These are phyloP conservation scores for Bovichtus diacanthus DNA, from an alignment of 2,797 vertebrate species.

Conservation along the genomic window DNA sequence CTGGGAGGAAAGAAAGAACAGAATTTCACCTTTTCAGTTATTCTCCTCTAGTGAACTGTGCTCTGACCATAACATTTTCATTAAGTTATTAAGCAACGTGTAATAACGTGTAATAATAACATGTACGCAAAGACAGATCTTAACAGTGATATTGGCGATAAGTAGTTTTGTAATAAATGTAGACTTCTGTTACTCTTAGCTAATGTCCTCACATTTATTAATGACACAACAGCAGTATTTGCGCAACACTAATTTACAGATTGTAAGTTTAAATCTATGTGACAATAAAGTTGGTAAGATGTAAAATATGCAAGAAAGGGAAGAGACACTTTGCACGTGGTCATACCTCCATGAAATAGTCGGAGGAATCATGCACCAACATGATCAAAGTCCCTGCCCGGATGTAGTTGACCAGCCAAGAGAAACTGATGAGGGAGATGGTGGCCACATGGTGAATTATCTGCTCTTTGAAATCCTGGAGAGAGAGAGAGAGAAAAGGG, in stretches of 20 bases:
- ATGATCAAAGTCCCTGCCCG: slow-evolving; percentile 95
- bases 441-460: slow-evolving; percentile 95
- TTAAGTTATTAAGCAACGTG: background rate
- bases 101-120: too few relatives aligned
- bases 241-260: too few relatives aligned
- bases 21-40: background rate
- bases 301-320: too few relatives aligned
- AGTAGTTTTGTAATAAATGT: too few relatives aligned
- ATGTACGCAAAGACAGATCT: too few relatives aligned
- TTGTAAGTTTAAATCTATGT: too few relatives aligned
- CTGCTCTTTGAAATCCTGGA: slow-evolving; percentile 96
- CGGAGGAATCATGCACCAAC: slow-evolving; percentile 92
- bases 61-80: background rate
- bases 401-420: slow-evolving; percentile 96
- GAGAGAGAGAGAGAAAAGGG: background rate
- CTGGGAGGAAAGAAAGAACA: slow-evolving; percentile 64
- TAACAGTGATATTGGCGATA: too few relatives aligned
- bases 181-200: too few relatives aligned
- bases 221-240: too few relatives aligned
- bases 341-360: slow-evolving; percentile 94
- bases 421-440: slow-evolving; percentile 93
- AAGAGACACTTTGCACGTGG: too few relatives aligned
- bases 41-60: slow-evolving; percentile 57
- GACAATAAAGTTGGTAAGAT: too few relatives aligned
- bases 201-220: too few relatives aligned